Percentiles rank a stretch among this genome's conserved stretches.
phyloP scores from a whole-genome alignment of 2,113 vertebrate genomes.

The Delphinus delphis region DNA sequence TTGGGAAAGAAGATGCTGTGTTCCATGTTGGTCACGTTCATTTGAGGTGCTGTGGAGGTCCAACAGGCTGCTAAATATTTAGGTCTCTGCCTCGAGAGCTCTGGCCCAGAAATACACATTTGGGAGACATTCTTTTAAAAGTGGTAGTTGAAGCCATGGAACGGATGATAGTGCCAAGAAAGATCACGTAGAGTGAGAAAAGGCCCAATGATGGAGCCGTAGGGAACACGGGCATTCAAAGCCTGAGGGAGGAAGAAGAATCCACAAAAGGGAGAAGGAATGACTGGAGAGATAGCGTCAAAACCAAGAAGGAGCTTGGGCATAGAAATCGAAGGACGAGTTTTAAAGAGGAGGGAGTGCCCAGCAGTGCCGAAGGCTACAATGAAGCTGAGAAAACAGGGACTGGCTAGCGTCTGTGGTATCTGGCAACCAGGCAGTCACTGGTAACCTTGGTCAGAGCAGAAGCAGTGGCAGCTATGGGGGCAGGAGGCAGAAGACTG shows the following conservation, averaged over 20 bases:
- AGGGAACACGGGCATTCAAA: neutral
- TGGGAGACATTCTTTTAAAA: neutral
- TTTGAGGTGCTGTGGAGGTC: too few relatives aligned
- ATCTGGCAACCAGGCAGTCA: neutral
- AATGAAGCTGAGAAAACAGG: neutral
- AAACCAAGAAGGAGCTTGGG: neutral
- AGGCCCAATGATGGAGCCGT: neutral
- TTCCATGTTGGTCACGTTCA: neutral
- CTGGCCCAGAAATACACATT: neutral
- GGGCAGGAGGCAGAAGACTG: neutral
- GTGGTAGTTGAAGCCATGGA: neutral
- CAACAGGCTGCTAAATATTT: neutral
- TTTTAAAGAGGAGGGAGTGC: neutral
- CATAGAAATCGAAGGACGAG: neutral
- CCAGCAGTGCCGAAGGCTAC: neutral
- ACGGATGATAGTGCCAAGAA: neutral
- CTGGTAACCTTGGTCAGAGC: neutral
- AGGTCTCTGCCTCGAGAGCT: neutral
- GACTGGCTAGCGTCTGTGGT: neutral
- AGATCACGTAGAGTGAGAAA: neutral
- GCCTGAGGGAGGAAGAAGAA: neutral
- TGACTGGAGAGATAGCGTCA: neutral
- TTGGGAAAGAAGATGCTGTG: neutral
- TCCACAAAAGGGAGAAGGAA: neutral
- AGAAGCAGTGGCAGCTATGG: neutral